Conservation (phyloP, 2,797 vertebrate species). For the Gymnopithys bicolor region DNA sequence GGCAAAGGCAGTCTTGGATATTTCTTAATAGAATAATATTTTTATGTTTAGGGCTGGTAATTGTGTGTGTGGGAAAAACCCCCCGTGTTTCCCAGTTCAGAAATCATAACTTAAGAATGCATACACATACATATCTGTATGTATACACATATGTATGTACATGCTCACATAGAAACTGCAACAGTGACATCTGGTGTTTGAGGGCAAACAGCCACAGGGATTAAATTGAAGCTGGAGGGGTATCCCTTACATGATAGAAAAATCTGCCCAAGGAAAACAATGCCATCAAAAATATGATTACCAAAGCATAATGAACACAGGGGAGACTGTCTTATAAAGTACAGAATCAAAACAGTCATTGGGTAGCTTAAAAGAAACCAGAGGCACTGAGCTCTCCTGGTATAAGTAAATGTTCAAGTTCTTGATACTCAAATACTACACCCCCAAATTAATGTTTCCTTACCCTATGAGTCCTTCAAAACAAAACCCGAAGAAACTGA, state of each 20-base stretch:
- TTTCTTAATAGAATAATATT: background rate
- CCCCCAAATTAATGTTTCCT: background rate
- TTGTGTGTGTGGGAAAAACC: background rate
- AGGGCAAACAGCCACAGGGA: background rate
- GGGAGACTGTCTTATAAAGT: background rate
- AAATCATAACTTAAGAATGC: background rate
- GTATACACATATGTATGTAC: fast-evolving
- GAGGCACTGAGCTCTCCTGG: background rate
- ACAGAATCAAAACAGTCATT: background rate
- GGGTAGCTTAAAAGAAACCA: background rate
- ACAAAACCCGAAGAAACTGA: background rate
- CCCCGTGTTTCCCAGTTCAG: background rate
- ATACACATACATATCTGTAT: background rate
- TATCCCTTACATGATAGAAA: background rate
- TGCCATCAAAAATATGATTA: background rate
- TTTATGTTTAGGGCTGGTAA: background rate
- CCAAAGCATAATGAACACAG: background rate
- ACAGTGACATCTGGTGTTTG: constrained; percentile 77
- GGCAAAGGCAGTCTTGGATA: background rate
- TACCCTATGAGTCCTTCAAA: background rate
- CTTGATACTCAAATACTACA: background rate
- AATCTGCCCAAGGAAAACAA: background rate
- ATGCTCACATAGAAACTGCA: background rate
- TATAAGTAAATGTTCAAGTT: background rate
- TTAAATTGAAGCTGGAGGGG: background rate